phyloP scores from a whole-genome alignment of 2,888 invertebrate species.

The Drosophila meridiana region DNA sequence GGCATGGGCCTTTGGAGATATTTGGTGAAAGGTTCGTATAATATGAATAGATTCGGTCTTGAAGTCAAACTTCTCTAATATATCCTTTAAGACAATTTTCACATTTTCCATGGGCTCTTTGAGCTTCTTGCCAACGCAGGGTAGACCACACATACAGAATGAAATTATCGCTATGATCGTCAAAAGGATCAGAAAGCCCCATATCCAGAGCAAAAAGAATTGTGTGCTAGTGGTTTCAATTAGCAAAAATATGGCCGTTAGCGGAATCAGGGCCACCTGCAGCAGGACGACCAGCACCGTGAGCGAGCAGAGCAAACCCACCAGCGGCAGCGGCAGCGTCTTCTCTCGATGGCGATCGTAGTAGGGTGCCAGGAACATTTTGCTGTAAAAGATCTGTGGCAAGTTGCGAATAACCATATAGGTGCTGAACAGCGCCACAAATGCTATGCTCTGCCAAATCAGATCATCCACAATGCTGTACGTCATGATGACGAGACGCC shows the following conservation, averaged over 20 bases:
- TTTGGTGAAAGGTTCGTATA: slow-evolving; percentile 32
- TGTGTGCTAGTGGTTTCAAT: slow-evolving; percentile 29
- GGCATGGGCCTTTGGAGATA: slow-evolving; percentile 37
- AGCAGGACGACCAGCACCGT: slow-evolving; percentile 48
- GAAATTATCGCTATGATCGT: not conserved
- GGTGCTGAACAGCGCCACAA: slow-evolving; percentile 35
- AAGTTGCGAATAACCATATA: slow-evolving; percentile 53
- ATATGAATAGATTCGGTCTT: slow-evolving; percentile 19
- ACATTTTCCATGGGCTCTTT: slow-evolving; percentile 16
- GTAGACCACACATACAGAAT: slow-evolving; percentile 27
- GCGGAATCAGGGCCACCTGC: slow-evolving; percentile 53
- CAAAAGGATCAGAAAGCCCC: slow-evolving; percentile 34
- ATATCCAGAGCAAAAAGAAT: slow-evolving; percentile 44
- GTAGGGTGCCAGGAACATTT: slow-evolving; percentile 39
- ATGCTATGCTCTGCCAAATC: slow-evolving; percentile 61
- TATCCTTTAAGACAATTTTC: not conserved
- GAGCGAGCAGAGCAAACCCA: slow-evolving; percentile 55
- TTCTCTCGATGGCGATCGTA: slow-evolving; percentile 33
- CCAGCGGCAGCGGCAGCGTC: slow-evolving; percentile 41
- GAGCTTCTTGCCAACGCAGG: slow-evolving; percentile 39
- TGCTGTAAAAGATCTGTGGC: slow-evolving; percentile 50
- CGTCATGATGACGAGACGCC: slow-evolving; percentile 24
- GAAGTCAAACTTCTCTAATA: slow-evolving; percentile 23
- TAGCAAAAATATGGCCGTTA: slow-evolving; percentile 45
- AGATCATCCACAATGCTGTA: slow-evolving; percentile 41